phyloP scores from a whole-genome alignment of 2,888 invertebrate species.

The Limulus polyphemus region DNA sequence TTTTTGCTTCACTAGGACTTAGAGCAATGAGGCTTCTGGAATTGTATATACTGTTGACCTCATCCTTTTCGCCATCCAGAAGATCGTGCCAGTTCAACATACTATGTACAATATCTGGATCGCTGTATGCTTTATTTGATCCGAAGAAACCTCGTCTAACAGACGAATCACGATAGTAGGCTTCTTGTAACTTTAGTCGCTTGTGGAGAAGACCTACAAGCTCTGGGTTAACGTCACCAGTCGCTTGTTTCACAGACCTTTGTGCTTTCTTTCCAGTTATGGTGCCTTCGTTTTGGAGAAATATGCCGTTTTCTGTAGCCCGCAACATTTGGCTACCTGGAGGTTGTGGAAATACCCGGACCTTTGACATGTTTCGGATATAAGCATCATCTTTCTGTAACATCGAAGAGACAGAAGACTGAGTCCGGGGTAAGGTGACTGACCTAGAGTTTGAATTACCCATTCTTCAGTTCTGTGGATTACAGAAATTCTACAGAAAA shows the following conservation, averaged over 20 bases:
- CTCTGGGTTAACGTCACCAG: no score
- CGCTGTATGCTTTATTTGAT: constrained; percentile 19
- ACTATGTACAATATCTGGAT: constrained; percentile 21
- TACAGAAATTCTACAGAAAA: no score
- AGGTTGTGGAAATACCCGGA: constrained; percentile 13
- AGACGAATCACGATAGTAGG: no score
- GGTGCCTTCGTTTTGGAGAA: constrained; percentile 68
- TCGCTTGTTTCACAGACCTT: neutral
- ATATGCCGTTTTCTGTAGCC: constrained; percentile 67
- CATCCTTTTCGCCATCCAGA: neutral
- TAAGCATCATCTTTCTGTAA: no score
- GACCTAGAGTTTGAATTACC: no score
- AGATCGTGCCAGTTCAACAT: constrained; percentile 14
- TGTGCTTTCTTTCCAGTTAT: constrained; percentile 48
- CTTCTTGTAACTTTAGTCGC: no score
- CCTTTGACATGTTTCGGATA: constrained; percentile 6
- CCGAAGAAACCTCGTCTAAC: constrained; percentile 8
- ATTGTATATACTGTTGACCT: no score
- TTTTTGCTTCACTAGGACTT: constrained; percentile 41
- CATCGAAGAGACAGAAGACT: no score
- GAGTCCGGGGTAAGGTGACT: no score
- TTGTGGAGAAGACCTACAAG: no score
- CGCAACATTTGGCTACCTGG: constrained; percentile 41
- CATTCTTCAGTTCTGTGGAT: no score
- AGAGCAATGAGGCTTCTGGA: constrained; percentile 29